Conservation (phyloP, 2,888 invertebrate genomes). For the Idaea straminata region DNA sequence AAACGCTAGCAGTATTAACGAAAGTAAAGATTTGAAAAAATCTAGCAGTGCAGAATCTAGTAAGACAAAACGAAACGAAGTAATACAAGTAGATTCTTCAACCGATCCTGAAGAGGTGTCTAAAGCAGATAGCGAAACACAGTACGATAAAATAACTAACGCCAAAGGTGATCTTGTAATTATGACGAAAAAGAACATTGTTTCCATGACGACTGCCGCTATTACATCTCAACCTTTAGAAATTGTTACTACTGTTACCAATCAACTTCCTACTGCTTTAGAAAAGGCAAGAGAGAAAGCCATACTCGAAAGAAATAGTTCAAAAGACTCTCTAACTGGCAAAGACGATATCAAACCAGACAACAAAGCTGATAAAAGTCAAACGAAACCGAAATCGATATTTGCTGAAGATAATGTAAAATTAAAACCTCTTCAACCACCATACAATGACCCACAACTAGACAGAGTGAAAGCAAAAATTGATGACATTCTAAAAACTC, state of each 20-base stretch:
- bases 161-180: constrained; percentile 68
- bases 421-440: constrained; percentile 65
- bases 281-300: constrained; percentile 76
- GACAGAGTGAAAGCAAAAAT: constrained; percentile 73
- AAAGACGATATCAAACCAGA: constrained; percentile 45
- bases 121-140: constrained; percentile 72
- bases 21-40: constrained; percentile 49
- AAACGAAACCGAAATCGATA: constrained; percentile 36
- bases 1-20: constrained; percentile 51
- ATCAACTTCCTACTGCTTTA: constrained; percentile 71
- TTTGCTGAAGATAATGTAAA: constrained; percentile 62
- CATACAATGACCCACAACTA: constrained; percentile 73
- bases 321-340: constrained; percentile 68
- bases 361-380: constrained; percentile 32
- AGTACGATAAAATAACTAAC: constrained; percentile 68
- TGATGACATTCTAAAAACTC: constrained; percentile 70
- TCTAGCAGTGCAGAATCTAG: constrained; percentile 36
- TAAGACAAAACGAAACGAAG: constrained; percentile 28
- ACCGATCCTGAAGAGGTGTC: constrained; percentile 49
- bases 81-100: constrained; percentile 35
- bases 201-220: constrained; percentile 81
- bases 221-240: constrained; percentile 79
- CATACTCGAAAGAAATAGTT: constrained; percentile 69
- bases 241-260: constrained; percentile 77
- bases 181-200: constrained; percentile 71